Base-by-base conservation (phyloP, 2,113 vertebrate species). In the Bufo gargarizans region DNA sequence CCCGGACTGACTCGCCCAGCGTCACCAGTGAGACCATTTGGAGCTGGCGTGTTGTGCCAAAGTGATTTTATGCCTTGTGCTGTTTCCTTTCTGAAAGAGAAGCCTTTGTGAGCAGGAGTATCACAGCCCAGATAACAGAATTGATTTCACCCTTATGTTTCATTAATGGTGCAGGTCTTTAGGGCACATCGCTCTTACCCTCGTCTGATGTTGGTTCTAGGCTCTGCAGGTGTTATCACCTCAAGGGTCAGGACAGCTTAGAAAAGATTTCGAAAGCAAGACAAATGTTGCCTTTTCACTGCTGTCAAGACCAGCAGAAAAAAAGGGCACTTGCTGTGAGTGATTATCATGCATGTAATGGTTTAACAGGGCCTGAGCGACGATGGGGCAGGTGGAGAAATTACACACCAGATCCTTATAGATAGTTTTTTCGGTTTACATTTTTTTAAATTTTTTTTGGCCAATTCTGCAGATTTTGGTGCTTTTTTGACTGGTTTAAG, bases 1-100 rank as follows among this genome's bases (percentile, higher is more conserved):
- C 77, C 88, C 4, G 33, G 85, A 58, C 58, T 81, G 82, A 81
- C 76, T 88, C 90, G 89, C 65, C 89, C 77, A 87, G 82, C 55
- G 80, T 77, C 0, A 12, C 47, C 76, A 65, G 59, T 67, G 71
- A 78, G 61, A 16, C 56, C 59, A 49, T 63, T 79, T 33, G 47
- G 77, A 80, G 47, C 58, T 53, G 69, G 53, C 16, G 17, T 61
- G 77, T 63, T 33, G 76, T 77, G 85, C 74, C 76, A 72, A 55
- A 84, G 67, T 56, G 65, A n/a, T 85, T 80, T 67, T 71, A 58
- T 56, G 77, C 45, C 86, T 71, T 69, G 50, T 87, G 33, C 58
- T 22, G 55, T 77, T 59, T n/a, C 33, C 71, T 11, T 20, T 77
- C 19, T 86, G 22, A 87, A 78, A 87, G 77, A 80, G 50, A 53